Conservation (phyloP, 2,797 vertebrate species). For the Cyclopterus lumpus region DNA sequence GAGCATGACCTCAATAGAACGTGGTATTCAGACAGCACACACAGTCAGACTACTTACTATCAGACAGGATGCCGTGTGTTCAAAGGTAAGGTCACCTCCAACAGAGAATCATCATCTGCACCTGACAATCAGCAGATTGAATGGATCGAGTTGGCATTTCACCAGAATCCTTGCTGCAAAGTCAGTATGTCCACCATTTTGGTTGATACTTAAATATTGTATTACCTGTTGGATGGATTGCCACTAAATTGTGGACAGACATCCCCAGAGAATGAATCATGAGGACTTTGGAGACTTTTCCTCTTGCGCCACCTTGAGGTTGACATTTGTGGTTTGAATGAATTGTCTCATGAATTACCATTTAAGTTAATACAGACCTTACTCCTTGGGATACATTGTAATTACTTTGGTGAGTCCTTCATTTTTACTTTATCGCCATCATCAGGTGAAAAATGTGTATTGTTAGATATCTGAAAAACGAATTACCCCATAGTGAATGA, state of each 20-base stretch:
- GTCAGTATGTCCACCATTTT: not conserved
- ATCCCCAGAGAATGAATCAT: not conserved
- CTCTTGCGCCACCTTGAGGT: not conserved
- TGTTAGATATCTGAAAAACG: not conserved
- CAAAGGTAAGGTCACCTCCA: not conserved
- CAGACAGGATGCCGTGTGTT: not conserved
- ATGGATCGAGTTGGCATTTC: not conserved
- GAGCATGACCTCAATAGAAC: not conserved
- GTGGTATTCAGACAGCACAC: slow-evolving; percentile 4
- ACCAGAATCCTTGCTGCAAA: not conserved
- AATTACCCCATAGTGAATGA: too few relatives aligned
- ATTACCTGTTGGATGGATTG: not conserved
- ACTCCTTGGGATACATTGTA: not conserved
- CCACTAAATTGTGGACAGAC: not conserved
- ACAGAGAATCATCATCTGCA: not conserved
- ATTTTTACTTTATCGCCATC: slow-evolving; percentile 7
- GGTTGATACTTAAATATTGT: not conserved
- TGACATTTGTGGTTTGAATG: not conserved
- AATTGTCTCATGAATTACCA: not conserved
- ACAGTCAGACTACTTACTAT: not conserved
- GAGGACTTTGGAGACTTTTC: not conserved
- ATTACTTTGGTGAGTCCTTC: not conserved
- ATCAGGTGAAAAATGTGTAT: not conserved
- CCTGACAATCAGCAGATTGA: not conserved
- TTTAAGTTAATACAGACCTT: not conserved